Evolutionary conservation across 2,888 invertebrate genomes (phyloP), one percentile per base, ranked within the genome.

Genomic region (Campoplex nolae): DNA sequence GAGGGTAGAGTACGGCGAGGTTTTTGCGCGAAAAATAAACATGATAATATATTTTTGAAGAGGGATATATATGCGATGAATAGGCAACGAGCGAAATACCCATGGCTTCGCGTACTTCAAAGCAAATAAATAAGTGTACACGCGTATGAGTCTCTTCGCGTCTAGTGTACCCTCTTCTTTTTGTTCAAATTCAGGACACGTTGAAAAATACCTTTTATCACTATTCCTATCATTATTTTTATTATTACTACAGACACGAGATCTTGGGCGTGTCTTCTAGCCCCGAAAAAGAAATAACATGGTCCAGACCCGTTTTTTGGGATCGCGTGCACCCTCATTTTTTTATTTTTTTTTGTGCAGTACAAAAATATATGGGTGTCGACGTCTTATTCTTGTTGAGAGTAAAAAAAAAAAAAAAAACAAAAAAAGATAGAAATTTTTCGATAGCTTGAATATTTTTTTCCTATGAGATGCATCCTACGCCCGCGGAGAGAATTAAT

Each of bases 21-120:
- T 51, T 42, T 82, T 83, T 62, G 74, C 68, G 75, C 70, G 78
- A 86, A 86, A 83, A 83, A 86, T 85, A 83, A 86, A 86, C 78
- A 83, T 83, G 83, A 82, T 83, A 79, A 62, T 79, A 79, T 83
- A 82, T 82, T 74, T 83, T 67, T 51, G 42, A 54, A 75, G 70
- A 76, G 45, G 73, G 13, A 42, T 32, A 79, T 32, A 79, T 74
- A 74, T 62, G 85, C 58, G 51, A 78, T 38, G 85, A 85, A 80
- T 76, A 80, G 70, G 74, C 65, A 65, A 65, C 48, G 70, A 65
- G 38, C 28, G 35, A 75, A 51, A 67, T 18, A 51, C 51, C 16
- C 32, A 9, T 45, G 18, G 58, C 23, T 74, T 68, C 79, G 74
- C 48, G 68, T 48, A 79, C 68, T 68, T 45, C n/a, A 9, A 65